Evolutionary conservation across 2,797 vertebrate species (phyloP).

Genomic region (Notoglanidium macrostoma): DNA sequence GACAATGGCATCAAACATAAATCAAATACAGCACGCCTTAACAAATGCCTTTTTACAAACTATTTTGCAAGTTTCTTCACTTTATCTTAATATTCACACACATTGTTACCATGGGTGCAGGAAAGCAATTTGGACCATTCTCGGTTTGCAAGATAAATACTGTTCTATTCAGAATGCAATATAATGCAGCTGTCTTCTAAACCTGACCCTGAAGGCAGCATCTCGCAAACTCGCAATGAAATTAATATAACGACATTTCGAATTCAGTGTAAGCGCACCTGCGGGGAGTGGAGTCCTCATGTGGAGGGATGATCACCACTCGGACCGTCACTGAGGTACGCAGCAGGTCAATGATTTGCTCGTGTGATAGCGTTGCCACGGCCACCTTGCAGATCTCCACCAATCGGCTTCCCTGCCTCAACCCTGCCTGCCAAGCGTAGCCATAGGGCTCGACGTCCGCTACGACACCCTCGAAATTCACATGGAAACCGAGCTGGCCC

Average conservation of each 20-base stretch:
- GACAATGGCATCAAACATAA: background rate
- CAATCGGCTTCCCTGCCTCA: constrained; percentile 92
- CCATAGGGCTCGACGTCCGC: constrained; percentile 97
- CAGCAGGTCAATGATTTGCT: constrained; percentile 97
- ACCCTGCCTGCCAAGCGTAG: constrained; percentile 94
- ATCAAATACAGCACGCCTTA: background rate
- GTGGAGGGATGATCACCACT: constrained; percentile 94
- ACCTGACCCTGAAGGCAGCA: background rate
- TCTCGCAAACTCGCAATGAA: background rate
- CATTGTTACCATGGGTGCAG: background rate
- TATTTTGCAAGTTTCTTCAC: background rate
- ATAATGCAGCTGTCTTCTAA: background rate
- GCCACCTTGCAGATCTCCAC: constrained; percentile 98
- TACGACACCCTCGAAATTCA: constrained; percentile 97
- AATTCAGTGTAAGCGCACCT: constrained; percentile 74
- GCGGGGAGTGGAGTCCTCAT: constrained; percentile 94
- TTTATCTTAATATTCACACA: background rate
- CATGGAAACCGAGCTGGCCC: constrained; percentile 96
- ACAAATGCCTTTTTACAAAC: background rate
- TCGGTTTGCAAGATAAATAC: background rate
- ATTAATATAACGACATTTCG: no score
- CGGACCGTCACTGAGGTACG: constrained; percentile 94
- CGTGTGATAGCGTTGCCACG: constrained; percentile 91
- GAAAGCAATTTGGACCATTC: background rate
- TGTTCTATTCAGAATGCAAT: background rate